These are phyloP conservation scores for Chromoteleia sp. DNA, from an alignment of 2,888 invertebrate genomes.

Conservation along the genomic window DNA sequence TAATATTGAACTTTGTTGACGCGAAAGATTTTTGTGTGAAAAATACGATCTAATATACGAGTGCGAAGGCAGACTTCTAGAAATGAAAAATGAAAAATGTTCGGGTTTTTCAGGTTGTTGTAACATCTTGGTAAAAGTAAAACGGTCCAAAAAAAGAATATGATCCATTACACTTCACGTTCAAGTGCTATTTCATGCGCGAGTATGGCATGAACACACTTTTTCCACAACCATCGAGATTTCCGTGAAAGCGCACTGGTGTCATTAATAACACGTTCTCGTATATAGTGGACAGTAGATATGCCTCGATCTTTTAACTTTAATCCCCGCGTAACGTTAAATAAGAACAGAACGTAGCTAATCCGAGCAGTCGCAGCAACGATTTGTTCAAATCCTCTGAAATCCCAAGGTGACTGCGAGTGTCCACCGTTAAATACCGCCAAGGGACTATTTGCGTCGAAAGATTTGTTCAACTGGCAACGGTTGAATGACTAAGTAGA, in stretches of 20 bases:
- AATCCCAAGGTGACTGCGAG: conserved; percentile 65
- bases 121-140: conserved; percentile 51
- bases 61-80: conserved; percentile 12
- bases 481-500: conserved; percentile 28
- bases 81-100: conserved; percentile 57
- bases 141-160: conserved; percentile 28
- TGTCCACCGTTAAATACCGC: conserved; percentile 60
- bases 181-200: conserved; percentile 45
- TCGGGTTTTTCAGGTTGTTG: conserved; percentile 45
- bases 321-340: conserved; percentile 57
- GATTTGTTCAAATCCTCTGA: conserved; percentile 69
- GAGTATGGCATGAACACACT: conserved; percentile 46
- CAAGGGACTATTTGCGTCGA: conserved; percentile 57
- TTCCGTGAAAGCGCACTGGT: conserved; percentile 23
- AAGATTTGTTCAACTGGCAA: conserved; percentile 55
- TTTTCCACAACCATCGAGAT: conserved; percentile 44
- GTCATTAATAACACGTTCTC: conserved; percentile 56
- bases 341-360: conserved; percentile 64
- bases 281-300: conserved; percentile 35
- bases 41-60: conserved; percentile 28
- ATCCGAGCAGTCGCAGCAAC: conserved; percentile 60
- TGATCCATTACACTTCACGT: conserved; percentile 57
- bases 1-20: conserved; percentile 18
- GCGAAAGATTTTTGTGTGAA: conserved; percentile 10
- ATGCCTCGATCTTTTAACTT: conserved; percentile 64